These are phyloP conservation scores for Catharus bicknelli DNA, from an alignment of 2,113 vertebrate genomes.

Conservation along the genomic window DNA sequence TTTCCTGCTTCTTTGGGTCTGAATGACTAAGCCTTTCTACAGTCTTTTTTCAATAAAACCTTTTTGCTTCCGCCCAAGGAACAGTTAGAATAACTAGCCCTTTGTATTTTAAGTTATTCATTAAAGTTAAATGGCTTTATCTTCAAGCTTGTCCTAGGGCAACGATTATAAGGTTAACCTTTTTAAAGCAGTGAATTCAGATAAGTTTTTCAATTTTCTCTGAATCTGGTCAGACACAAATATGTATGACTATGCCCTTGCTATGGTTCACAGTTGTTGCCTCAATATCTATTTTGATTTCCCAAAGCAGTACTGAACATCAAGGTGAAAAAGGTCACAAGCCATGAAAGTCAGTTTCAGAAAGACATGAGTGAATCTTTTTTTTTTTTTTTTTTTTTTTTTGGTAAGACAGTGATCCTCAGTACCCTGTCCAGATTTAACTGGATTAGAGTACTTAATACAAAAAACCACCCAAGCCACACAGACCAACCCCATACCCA, in stretches of 20 bases:
- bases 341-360: background rate
- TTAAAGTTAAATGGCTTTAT: slow-evolving; percentile 54
- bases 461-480: background rate
- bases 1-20: background rate
- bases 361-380: background rate
- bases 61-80: background rate
- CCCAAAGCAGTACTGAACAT: slow-evolving; percentile 2
- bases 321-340: background rate
- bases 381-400: background rate
- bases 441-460: background rate
- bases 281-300: background rate
- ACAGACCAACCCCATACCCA: background rate
- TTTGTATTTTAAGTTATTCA: slow-evolving; percentile 59
- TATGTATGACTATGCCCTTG: background rate
- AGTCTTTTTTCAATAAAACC: background rate
- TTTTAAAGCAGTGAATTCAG: slow-evolving; percentile 23
- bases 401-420: background rate
- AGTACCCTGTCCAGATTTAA: background rate
- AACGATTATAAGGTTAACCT: slow-evolving; percentile 43
- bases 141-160: slow-evolving; percentile 40
- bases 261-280: background rate
- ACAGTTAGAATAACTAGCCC: background rate
- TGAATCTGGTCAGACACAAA: background rate
- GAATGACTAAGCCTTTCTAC: slow-evolving; percentile 43
- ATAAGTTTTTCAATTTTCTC: slow-evolving; percentile 3